Base-by-base conservation (phyloP, 30 jellyfish, hydroid and myxozoan genomes). In the Catostylus mosaicus region DNA sequence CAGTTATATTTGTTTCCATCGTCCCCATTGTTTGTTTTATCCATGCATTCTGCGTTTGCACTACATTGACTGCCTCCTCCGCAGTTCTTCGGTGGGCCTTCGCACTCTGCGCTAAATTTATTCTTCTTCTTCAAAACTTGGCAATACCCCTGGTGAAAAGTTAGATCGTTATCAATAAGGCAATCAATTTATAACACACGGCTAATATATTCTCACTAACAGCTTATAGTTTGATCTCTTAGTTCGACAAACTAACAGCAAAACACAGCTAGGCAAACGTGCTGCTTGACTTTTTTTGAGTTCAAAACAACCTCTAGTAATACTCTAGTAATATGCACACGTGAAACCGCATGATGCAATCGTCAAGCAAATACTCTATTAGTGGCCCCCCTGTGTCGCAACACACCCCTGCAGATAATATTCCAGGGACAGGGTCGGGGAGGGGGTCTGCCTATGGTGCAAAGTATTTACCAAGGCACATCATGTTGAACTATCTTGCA, bases 11-110 rank as follows among this genome's bases (percentile, higher is more conserved):
- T 3, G 29, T 66, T 56, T 6, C 32, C 61, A 22, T 74, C 16
- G 70, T 74, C 74, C 9, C 30, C 48, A 47, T 46, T 54, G 30
- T 45, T 20, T 61, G 31, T 8, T 20, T 37, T 48, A 35, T 61
- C 67, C 19, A 0, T 74, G 47, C 59, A 74, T 20, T 29, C n/a
- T 36, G 85, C 68, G 57, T 74, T 72, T n/a, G 27, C 70, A 38
- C 83, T 72, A 37, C 83, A 72, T 23, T 72, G 67, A 31, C 63
- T 72, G 23, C 83, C 83, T 18, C 83, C 83, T 4, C 50, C 83
- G 70, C 83, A 72, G 1, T 35, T 35, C 38, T 72, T 72, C 14
- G 83, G 48, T 23, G 83, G 83, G 5, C 83, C 83, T 31, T 72
- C 83, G 40, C 83, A 72, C 9, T 36, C 83, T 16, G 37, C 83